Conservation (phyloP, 2,113 vertebrate species). For the Plecotus auritus region DNA sequence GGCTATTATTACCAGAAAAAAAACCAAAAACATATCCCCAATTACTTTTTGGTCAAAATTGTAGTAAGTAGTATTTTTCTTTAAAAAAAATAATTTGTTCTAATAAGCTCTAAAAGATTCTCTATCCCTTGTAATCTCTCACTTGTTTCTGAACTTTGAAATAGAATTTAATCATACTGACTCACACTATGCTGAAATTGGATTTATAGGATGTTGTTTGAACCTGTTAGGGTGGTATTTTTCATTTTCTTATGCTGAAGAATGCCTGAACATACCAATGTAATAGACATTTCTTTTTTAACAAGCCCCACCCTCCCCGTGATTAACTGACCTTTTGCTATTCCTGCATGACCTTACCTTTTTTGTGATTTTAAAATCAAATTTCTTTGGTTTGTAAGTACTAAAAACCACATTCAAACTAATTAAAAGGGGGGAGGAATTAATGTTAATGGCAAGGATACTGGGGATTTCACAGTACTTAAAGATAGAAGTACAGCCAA, state of each 20-base stretch:
- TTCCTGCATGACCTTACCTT: not conserved
- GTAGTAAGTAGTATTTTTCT: not conserved
- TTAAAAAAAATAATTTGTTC: not conserved
- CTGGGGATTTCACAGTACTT: not conserved
- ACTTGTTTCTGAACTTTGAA: slow-evolving; percentile 23
- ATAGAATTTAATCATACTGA: slow-evolving; percentile 36
- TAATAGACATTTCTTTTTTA: slow-evolving; percentile 2
- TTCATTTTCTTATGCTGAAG: slow-evolving; percentile 34
- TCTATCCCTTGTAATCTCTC: not conserved
- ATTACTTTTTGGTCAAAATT: not conserved
- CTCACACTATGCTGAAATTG: not conserved
- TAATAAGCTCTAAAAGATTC: slow-evolving; percentile 16
- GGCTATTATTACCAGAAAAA: not conserved
- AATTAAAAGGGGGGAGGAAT: not conserved
- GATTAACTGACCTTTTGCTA: slow-evolving; percentile 31
- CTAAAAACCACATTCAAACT: slow-evolving; percentile 14
- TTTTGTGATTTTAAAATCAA: slow-evolving; percentile 18
- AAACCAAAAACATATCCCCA: not conserved
- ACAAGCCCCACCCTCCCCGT: not conserved
- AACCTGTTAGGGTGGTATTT: slow-evolving; percentile 24
- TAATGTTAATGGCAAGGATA: not conserved
- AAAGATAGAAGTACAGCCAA: not conserved
- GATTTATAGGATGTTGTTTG: slow-evolving; percentile 28
- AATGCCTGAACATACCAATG: not conserved
- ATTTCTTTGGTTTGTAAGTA: slow-evolving; percentile 32